A percentile compares a stretch with the other conserved stretches of the same genome.
Conservation (phyloP, 2,113 vertebrate genomes). For the Grus americana region DNA sequence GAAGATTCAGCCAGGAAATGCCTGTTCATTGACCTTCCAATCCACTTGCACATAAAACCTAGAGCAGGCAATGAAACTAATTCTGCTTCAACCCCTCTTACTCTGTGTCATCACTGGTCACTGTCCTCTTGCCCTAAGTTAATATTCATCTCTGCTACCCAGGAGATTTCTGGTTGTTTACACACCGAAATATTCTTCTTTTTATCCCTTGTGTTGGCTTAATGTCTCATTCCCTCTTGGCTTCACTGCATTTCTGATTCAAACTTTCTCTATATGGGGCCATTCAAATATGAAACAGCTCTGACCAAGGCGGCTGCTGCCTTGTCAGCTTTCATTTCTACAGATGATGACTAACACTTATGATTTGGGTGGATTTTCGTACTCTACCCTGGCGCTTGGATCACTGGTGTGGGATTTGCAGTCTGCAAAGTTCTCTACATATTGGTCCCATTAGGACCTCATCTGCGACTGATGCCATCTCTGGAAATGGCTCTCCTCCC, state of each 20-base stretch:
- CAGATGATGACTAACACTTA: neutral
- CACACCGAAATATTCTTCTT: neutral
- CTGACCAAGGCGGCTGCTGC: neutral
- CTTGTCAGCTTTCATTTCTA: neutral
- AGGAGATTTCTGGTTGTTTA: neutral
- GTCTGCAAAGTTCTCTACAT: neutral
- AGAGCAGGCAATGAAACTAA: neutral
- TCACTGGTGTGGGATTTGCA: neutral
- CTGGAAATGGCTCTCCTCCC: neutral
- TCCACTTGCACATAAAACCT: neutral
- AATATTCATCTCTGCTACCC: neutral
- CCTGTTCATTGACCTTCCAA: neutral
- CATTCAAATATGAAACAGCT: neutral
- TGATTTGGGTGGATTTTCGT: neutral
- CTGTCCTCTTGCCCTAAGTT: neutral
- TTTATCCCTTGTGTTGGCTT: conserved; percentile 2
- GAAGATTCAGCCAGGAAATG: conserved; percentile 29
- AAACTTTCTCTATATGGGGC: neutral
- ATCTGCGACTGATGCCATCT: neutral
- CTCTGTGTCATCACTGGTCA: neutral
- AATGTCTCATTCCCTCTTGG: conserved; percentile 35
- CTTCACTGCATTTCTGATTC: conserved; percentile 6
- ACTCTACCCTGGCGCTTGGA: neutral
- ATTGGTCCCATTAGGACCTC: neutral
- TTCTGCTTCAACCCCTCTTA: neutral